Base-by-base conservation (phyloP, 1,140 invertebrate genomes). In the Lepidostoma basale region DNA sequence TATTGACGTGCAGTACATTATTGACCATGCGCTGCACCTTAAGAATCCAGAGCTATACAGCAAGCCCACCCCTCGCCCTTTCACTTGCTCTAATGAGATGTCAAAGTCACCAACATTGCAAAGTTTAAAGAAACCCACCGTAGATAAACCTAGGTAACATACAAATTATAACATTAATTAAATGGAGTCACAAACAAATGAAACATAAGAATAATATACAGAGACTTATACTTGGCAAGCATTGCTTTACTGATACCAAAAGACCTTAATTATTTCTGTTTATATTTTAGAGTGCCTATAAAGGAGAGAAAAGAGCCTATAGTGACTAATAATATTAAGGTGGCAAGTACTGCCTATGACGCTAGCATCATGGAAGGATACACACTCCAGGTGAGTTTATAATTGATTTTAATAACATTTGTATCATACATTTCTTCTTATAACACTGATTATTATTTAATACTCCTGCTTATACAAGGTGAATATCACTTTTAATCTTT, bases 1-100 rank as follows among this genome's bases (percentile, higher is more conserved):
- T 0, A 54, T 72, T 16, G 70, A 72, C 30, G 62, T 72, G 4
- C 70, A 72, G 59, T 72, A 72, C 28, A 68, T 72, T 14, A 72
- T 72, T 14, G 70, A 72, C 33, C 54, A 68, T 25, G 70, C 70
- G 18, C 39, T 72, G 39, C 66, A 68, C 42, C 44, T 72, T 16
- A 72, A 68, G 28, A 22, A 72, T 56, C 66, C 70, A 3, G 45
- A 68, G 9, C 54, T 52, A 25, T 68, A 72, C 18, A 65, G 42
- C 22, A 72, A 52, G 28, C 70, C 70, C 5, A 16, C 44, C 6
- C 1, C 40, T 3, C 63, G 62, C 18, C 40, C 56, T 4, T 68
- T 71, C 33, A 40, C 26, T 16, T 70, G 54, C 42, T 26, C 49
- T 3, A 60, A 22, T 47, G 18, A 33, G 40, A 23, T 39, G 2